Percentiles rank a stretch among this genome's conserved stretches.
Conservation (phyloP, 2,888 invertebrate species). For the Abrostola triplasia region DNA sequence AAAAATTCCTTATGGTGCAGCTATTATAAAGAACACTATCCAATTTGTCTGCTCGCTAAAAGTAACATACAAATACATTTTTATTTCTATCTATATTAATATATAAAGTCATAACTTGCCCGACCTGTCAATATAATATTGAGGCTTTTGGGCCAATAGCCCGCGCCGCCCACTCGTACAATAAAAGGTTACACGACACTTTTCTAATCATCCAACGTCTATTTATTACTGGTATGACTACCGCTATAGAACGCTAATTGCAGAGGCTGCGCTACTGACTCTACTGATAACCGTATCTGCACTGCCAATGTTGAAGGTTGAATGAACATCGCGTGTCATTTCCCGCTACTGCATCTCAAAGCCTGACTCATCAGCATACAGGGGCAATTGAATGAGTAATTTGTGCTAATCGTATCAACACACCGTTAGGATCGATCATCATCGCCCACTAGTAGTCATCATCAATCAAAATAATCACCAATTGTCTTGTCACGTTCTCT, state of each 20-base stretch:
- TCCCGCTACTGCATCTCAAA: slow-evolving; percentile 20
- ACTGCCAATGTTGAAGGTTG: neutral
- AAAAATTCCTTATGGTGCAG: neutral
- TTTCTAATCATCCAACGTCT: slow-evolving; percentile 8
- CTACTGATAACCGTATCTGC: slow-evolving; percentile 1
- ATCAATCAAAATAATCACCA: slow-evolving; percentile 80
- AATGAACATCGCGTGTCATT: slow-evolving; percentile 15
- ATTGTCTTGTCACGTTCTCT: slow-evolving; percentile 72
- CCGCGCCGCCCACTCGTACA: slow-evolving; percentile 38
- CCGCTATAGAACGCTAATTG: neutral
- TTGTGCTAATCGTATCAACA: slow-evolving; percentile 48
- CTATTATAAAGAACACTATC: slow-evolving; percentile 1
- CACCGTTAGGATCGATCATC: slow-evolving; percentile 65
- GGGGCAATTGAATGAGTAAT: slow-evolving; percentile 53
- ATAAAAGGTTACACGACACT: slow-evolving; percentile 30
- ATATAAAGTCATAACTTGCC: slow-evolving; percentile 31
- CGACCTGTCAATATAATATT: slow-evolving; percentile 36
- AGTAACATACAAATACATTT: neutral
- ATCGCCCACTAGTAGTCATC: slow-evolving; percentile 62
- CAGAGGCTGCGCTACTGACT: neutral
- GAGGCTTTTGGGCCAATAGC: slow-evolving; percentile 43
- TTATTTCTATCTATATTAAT: slow-evolving; percentile 18
- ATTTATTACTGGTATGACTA: neutral
- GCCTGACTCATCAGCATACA: slow-evolving; percentile 36
- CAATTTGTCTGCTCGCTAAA: neutral